Evolutionary conservation across 2,797 vertebrate genomes (phyloP).

Genomic region (Atherinosoma microstoma): DNA sequence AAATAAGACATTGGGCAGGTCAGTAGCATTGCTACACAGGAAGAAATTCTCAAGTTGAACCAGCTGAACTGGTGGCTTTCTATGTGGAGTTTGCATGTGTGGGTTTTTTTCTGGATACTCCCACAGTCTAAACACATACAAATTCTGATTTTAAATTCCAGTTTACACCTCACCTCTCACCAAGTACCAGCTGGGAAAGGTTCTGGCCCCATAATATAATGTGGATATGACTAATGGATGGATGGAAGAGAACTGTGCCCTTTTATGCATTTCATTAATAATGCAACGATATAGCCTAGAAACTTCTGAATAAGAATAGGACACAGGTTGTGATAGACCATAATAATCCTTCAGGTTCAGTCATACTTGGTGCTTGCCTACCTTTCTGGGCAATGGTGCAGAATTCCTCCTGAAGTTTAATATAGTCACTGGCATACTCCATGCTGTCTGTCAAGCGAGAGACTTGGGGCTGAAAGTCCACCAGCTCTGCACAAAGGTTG

Average conservation of each 20-base stretch:
- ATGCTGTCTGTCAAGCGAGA: slow-evolving; percentile 88
- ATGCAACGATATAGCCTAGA: not conserved
- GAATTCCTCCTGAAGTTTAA: slow-evolving; percentile 98
- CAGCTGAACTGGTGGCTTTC: not conserved
- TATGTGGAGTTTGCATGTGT: not conserved
- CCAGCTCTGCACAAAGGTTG: slow-evolving; percentile 94
- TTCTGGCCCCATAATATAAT: not conserved
- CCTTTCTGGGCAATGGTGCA: slow-evolving; percentile 98
- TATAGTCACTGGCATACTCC: slow-evolving; percentile 92
- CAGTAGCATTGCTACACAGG: not conserved
- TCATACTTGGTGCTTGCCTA: slow-evolving; percentile 52
- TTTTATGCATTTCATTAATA: not conserved
- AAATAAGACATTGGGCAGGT: not conserved
- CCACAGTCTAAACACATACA: not conserved
- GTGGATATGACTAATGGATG: not conserved
- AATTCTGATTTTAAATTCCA: not conserved
- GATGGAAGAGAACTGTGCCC: not conserved
- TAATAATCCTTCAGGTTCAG: not conserved
- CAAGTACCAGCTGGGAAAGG: not conserved
- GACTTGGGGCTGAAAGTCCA: slow-evolving; percentile 90
- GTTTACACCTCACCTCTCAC: not conserved
- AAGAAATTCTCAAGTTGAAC: not conserved
- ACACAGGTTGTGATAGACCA: not conserved
- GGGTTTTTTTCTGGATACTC: not conserved
- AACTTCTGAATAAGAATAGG: not conserved